These are phyloP conservation scores for Sternotherus odoratus DNA, from an alignment of 2,797 vertebrate species.

Conservation along the genomic window DNA sequence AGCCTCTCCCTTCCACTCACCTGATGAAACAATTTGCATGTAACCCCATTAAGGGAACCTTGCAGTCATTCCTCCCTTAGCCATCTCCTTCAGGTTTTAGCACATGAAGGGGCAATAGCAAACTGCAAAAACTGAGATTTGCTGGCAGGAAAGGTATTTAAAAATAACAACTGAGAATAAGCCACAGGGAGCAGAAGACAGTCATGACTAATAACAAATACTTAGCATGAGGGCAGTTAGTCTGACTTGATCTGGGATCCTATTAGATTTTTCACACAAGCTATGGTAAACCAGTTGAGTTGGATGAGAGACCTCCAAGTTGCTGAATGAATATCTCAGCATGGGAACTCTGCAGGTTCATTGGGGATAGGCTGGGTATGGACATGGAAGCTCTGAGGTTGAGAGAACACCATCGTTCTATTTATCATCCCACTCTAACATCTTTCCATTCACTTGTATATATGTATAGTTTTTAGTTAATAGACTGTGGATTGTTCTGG, in stretches of 20 bases:
- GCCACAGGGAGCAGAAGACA: not conserved
- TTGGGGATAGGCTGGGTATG: not conserved
- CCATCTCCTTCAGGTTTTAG: not conserved
- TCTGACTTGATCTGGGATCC: not conserved
- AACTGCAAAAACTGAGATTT: not conserved
- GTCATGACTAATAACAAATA: not conserved
- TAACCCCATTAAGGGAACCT: not conserved
- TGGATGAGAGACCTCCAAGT: not conserved
- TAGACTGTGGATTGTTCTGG: not conserved
- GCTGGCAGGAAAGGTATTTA: not conserved
- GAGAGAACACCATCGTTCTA: not conserved
- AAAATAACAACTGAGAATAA: not conserved
- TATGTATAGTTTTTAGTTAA: not conserved
- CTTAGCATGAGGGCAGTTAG: not conserved
- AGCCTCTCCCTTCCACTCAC: not conserved
- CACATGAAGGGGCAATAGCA: not conserved
- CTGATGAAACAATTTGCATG: not conserved
- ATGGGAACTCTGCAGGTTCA: not conserved
- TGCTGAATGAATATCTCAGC: not conserved
- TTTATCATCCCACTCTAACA: not conserved
- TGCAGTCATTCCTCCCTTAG: not conserved
- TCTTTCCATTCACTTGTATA: not conserved
- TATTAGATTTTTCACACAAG: not conserved
- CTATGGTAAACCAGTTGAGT: not conserved
- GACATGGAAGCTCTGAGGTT: not conserved